Evolutionary conservation across 2,113 vertebrate genomes (phyloP).

Genomic region (Guaruba guarouba): DNA sequence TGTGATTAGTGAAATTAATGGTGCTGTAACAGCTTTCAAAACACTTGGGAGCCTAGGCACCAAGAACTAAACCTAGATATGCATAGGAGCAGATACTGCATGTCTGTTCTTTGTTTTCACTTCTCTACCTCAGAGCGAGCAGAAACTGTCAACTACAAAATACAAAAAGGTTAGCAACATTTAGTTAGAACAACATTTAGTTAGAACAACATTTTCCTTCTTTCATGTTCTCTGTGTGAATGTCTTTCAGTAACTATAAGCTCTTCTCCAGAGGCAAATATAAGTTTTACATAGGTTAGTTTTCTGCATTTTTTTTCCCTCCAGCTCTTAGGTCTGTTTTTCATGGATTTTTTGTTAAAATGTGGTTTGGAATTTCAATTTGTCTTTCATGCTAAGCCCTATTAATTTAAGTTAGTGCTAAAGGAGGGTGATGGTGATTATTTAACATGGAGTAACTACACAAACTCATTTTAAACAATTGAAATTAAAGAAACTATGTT

Average conservation of each 20-base stretch:
- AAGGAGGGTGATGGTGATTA: background rate
- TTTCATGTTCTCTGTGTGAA: background rate
- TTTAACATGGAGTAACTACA: background rate
- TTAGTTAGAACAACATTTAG: too few relatives aligned
- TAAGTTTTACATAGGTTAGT: background rate
- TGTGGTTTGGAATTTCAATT: background rate
- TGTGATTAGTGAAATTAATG: constrained; percentile 30
- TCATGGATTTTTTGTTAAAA: background rate
- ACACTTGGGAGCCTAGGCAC: background rate
- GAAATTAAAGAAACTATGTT: background rate
- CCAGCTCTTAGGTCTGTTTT: background rate
- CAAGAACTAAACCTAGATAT: background rate
- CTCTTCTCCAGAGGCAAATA: background rate
- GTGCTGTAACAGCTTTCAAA: background rate
- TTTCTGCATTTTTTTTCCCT: background rate
- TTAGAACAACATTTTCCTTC: background rate
- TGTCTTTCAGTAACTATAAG: background rate
- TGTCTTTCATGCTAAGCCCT: background rate
- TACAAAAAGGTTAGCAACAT: background rate
- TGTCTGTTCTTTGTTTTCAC: background rate
- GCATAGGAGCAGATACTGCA: background rate
- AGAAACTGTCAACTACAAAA: background rate
- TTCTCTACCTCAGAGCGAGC: background rate
- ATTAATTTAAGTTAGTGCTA: background rate
- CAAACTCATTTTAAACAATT: background rate